Base-by-base conservation (phyloP, 2,888 invertebrate genomes). In the Tetanocera ferruginea region DNA sequence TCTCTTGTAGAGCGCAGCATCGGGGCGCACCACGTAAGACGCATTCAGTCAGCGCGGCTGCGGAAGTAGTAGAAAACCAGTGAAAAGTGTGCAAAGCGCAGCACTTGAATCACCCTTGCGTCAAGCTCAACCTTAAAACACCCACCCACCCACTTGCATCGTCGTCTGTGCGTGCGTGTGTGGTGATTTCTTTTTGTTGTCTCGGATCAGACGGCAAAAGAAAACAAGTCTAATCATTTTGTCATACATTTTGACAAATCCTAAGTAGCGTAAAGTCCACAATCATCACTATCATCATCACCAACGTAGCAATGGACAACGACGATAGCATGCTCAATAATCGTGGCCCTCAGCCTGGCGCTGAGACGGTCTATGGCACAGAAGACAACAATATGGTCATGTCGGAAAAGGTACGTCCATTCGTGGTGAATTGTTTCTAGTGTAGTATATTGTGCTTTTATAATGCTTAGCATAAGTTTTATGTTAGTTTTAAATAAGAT, bases 381-480 rank as follows among this genome's bases (percentile, higher is more conserved):
- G 97, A 98, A 90, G 98, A 98, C 90, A 96, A 96, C 90, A 96
- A 96, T 84, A 95, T 96, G 89, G 98, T 98, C 85, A 99, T 99
- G 98, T 98, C 98, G 17, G 99, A 99, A 90, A 98, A 97, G 92
- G 90, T 90, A 86, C 77, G 83, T 84, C 70, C 25, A 34, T 9
- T 55, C 19, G 23, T 8, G 34, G 0, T 34, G 31, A 31, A 34
- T 11, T 28, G 28, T n/a, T 14, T 28, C n/a, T 17, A 64, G n/a
- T 31, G 17, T 62, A 17, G 19, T 17, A 3, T 55, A 49, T 19
- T 55, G 3, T 55, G n/a, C 9, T 55, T 8, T 55, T 55, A 2
- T 19, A 55, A 55, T 19, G 55, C 6, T 9, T 55, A 6, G 8
- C 4, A 19, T 19, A 19, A 19, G 23, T 55, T 1, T 19, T 19